phyloP scores from a whole-genome alignment of 2,113 vertebrate species.

The Eulacestoma nigropectus region DNA sequence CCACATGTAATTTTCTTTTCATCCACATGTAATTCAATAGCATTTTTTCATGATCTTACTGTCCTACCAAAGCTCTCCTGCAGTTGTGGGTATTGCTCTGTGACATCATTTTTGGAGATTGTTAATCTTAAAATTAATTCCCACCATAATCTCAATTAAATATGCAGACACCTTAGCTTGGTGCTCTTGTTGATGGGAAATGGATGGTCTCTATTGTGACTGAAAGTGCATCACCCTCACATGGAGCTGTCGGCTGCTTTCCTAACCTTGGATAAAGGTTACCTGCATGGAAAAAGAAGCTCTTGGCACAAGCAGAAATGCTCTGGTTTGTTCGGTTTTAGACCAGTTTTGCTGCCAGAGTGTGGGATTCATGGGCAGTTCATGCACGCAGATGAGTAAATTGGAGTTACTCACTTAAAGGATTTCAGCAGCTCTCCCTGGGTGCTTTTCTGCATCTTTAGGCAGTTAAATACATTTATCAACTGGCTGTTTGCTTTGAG shows the following conservation, averaged over 20 bases:
- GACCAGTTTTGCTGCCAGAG: not conserved
- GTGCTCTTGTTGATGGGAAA: not conserved
- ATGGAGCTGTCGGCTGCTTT: not conserved
- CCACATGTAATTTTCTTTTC: not conserved
- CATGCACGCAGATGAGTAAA: rapidly evolving
- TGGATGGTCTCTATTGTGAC: not conserved
- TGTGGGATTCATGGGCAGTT: rapidly evolving
- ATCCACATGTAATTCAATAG: not conserved
- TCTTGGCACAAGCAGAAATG: not conserved
- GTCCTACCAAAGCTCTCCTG: not conserved
- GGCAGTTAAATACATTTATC: not conserved
- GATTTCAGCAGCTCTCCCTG: not conserved
- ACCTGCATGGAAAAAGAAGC: not conserved
- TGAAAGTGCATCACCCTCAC: not conserved
- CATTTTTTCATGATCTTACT: not conserved
- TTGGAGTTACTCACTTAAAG: not conserved
- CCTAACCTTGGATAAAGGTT: not conserved
- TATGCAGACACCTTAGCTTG: not conserved
- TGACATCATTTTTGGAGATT: not conserved
- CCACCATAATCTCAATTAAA: slow-evolving; percentile 28
- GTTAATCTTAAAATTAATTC: slow-evolving; percentile 44
- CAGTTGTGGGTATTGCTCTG: not conserved
- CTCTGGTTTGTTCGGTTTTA: not conserved
- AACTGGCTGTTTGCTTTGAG: not conserved
- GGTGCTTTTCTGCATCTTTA: not conserved